Evolutionary conservation across 2,888 invertebrate genomes (phyloP).

Genomic region (Eurytoma californica): DNA sequence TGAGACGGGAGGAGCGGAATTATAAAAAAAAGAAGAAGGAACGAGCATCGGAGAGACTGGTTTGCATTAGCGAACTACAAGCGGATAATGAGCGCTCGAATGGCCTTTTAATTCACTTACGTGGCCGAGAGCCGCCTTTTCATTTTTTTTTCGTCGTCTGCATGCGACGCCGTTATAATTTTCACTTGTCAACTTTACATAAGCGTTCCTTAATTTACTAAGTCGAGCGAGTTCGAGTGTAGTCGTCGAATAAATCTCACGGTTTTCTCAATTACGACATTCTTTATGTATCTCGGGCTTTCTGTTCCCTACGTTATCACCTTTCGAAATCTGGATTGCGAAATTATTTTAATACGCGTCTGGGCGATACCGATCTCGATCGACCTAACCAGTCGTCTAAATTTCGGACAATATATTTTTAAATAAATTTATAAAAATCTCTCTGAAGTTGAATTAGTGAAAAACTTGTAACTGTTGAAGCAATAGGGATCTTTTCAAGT

Average conservation of each 20-base stretch:
- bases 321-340: conserved; percentile 8
- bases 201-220: conserved; percentile 20
- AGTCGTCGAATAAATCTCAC: conserved; percentile 4
- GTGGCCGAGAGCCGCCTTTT: background rate
- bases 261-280: background rate
- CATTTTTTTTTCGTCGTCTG: conserved; percentile 19
- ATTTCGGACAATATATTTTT: too few relatives aligned
- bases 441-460: too few relatives aligned
- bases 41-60: background rate
- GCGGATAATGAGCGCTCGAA: conserved; percentile 7
- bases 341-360: background rate
- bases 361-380: background rate
- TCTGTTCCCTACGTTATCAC: background rate
- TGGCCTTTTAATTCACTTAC: conserved; percentile 32
- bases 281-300: background rate
- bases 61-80: conserved; percentile 26
- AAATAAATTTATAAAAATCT: too few relatives aligned
- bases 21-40: background rate
- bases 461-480: too few relatives aligned
- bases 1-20: background rate
- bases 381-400: too few relatives aligned
- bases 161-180: conserved; percentile 9
- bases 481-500: too few relatives aligned
- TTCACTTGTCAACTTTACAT: conserved; percentile 18
- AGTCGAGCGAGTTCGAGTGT: background rate